phyloP scores from a whole-genome alignment of 2,797 vertebrate species.

The Halcyon smyrnensis region DNA sequence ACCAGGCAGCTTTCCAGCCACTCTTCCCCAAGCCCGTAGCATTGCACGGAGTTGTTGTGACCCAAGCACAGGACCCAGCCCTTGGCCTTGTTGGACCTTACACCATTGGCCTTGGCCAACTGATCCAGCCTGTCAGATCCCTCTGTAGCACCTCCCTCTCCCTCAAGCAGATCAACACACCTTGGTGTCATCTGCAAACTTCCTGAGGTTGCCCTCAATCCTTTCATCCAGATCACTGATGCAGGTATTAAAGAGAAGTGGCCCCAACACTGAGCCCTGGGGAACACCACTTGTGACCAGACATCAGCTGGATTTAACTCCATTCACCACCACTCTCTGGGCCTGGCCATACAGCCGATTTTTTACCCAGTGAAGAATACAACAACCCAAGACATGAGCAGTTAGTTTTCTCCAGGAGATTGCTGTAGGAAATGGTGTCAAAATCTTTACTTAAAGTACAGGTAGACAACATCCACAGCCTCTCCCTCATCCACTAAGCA shows the following conservation, averaged over 20 bases:
- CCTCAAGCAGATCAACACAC: not conserved
- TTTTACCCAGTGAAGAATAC: not conserved
- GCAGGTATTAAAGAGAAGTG: not conserved
- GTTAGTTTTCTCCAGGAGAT: not conserved
- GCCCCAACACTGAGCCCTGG: not conserved
- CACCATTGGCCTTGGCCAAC: not conserved
- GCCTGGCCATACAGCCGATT: not conserved
- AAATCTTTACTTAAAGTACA: not conserved
- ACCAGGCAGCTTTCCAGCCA: not conserved
- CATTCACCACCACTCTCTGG: not conserved
- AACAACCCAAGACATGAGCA: not conserved
- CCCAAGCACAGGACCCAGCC: not conserved
- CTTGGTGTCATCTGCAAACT: not conserved
- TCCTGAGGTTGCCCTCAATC: not conserved
- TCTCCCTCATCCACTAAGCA: not conserved
- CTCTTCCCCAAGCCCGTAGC: not conserved
- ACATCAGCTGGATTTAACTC: not conserved
- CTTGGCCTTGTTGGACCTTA: not conserved
- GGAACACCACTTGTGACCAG: not conserved
- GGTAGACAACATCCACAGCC: not conserved
- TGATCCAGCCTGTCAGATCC: not conserved
- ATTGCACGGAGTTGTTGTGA: not conserved
- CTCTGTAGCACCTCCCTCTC: not conserved
- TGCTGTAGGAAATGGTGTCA: not conserved
- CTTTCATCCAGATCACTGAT: not conserved